These are phyloP conservation scores for Clupea harengus DNA, from an alignment of 2,113 vertebrate genomes.

Conservation along the genomic window DNA sequence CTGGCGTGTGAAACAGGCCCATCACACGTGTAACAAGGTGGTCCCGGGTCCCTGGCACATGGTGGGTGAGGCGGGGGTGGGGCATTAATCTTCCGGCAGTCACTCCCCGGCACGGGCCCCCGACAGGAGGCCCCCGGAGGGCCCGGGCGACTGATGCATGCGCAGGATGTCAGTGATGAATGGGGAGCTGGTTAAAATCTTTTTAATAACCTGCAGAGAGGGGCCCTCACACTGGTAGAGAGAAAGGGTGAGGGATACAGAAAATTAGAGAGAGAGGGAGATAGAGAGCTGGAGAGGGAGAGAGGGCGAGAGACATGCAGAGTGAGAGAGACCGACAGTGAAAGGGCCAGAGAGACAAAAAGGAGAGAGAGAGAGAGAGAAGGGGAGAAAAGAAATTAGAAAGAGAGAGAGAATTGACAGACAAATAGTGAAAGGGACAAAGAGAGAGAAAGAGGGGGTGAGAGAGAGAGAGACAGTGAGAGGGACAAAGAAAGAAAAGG, in stretches of 20 bases:
- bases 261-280: conserved; percentile 26
- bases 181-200: conserved; percentile 46
- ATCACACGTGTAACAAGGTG: conserved; percentile 43
- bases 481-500: neutral
- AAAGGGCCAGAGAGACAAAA: neutral
- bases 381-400: neutral
- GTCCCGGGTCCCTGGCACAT: conserved; percentile 29
- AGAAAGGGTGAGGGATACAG: neutral
- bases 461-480: conserved; percentile 5
- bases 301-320: neutral
- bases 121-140: conserved; percentile 47
- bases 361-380: neutral
- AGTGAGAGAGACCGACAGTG: neutral
- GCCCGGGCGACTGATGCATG: conserved; percentile 44
- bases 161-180: conserved; percentile 52
- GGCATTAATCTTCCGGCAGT: conserved; percentile 50
- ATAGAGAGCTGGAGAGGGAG: conserved; percentile 8
- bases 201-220: conserved; percentile 52
- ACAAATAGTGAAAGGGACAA: neutral
- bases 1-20: conserved; percentile 28
- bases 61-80: neutral
- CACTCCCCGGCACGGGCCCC: conserved; percentile 38
- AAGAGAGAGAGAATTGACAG: neutral
- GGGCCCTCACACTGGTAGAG: conserved; percentile 10
- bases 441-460: conserved; percentile 15